phyloP scores from a whole-genome alignment of 2,113 vertebrate species.

The Salvator merianae region DNA sequence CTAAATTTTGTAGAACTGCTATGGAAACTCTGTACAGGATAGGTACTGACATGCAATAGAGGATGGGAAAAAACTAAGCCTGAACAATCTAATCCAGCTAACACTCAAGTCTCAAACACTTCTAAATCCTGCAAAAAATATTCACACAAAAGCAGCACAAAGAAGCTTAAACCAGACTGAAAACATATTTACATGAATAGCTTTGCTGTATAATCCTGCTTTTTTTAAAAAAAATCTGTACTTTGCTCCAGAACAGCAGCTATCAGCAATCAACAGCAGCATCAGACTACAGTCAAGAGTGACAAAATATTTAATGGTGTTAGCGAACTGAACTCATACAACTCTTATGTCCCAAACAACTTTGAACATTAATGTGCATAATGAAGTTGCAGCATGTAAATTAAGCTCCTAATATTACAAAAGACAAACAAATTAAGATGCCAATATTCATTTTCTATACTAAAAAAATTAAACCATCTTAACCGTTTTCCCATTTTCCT shows the following conservation, averaged over 20 bases:
- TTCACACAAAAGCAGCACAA: background rate
- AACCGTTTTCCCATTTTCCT: background rate
- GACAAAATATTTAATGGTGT: background rate
- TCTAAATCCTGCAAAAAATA: background rate
- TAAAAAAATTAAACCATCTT: background rate
- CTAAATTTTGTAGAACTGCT: background rate
- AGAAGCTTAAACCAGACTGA: slow-evolving; percentile 12
- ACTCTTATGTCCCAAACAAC: background rate
- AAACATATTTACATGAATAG: slow-evolving; percentile 11
- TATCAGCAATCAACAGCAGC: background rate
- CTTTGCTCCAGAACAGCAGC: background rate
- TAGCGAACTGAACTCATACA: background rate
- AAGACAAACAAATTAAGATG: background rate
- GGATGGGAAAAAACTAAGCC: no score
- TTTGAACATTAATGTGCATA: background rate
- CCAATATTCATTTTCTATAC: background rate
- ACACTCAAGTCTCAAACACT: background rate
- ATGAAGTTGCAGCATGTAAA: background rate
- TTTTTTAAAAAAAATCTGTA: background rate
- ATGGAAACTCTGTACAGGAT: background rate
- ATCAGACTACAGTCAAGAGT: background rate
- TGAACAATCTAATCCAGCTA: background rate
- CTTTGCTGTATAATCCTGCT: slow-evolving; percentile 5
- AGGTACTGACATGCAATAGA: background rate
- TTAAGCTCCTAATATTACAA: background rate